Base-by-base conservation (phyloP, 1,140 invertebrate genomes). In the Akabosia matsudoensis region DNA sequence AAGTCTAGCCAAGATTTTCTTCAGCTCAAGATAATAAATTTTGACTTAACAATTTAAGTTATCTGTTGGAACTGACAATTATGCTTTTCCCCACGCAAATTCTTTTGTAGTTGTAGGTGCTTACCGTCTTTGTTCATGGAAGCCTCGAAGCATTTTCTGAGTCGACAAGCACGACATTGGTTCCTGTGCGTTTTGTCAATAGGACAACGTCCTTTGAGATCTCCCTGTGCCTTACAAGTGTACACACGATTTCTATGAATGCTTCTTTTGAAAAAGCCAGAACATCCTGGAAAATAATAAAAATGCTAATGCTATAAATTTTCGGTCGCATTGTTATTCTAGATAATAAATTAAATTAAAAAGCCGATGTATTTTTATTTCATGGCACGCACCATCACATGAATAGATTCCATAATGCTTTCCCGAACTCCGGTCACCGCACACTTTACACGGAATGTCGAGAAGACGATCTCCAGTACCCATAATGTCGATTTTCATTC, bases 71-170 rank as follows among this genome's bases (percentile, higher is more conserved):
- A n/a, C n/a, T n/a, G n/a, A n/a, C n/a, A n/a, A n/a, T n/a, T 18
- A 45, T 45, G 54, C n/a, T 56, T 56, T 24, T 22, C 14, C 10
- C 3, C 54, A 56, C 54, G 54, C 18, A 56, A 24, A 10, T 56
- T 22, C 10, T 56, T 56, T 22, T 16, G 13, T 22, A 45, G 37
- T 18, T 45, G 37, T 10, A 24, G 7, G 10, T 30, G 84, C 93
- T 93, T 87, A 98, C 97, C 96, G 88, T 98, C 96, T 89, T 97
- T 97, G 85, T 98, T 98, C 97, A 99, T 99, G 79, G 94, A 93
- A 52, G 95, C 95, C 85, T 96, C 93, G 84, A 98, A 95, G 85
- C 97, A 99, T 87, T 98, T 98, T 82, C 93, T 94, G 28, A 99
- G 90, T 67, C 97, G 88, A 85, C 97, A 99, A 80, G 96, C 96